A percentile compares a stretch with the other conserved stretches of the same genome.
phyloP scores from a whole-genome alignment of 2,797 vertebrate genomes.

The Rhynchonycteris naso region DNA sequence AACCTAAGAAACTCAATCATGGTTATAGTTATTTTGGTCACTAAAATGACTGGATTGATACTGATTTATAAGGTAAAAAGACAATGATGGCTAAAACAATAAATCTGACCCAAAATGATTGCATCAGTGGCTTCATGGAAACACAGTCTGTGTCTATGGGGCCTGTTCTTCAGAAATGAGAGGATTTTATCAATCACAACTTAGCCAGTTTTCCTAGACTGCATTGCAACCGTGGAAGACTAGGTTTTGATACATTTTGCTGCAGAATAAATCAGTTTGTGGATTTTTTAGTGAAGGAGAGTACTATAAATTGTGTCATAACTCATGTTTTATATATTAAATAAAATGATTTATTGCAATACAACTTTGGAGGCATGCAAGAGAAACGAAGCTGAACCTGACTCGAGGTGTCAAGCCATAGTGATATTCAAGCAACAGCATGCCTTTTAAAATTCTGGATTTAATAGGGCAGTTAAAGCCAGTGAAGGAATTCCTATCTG shows the following conservation, averaged over 20 bases:
- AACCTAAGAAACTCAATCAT: neutral
- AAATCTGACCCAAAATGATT: neutral
- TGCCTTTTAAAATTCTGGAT: conserved; percentile 34
- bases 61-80: conserved; percentile 24
- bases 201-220: neutral
- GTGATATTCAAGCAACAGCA: neutral
- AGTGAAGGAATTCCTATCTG: neutral
- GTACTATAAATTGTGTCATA: neutral
- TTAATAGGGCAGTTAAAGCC: conserved; percentile 60
- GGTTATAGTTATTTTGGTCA: conserved; percentile 3
- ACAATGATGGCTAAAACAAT: neutral
- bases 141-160: neutral
- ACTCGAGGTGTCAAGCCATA: neutral
- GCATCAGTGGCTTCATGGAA: neutral
- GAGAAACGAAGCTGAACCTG: neutral
- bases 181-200: neutral
- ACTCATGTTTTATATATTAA: neutral
- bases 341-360: neutral
- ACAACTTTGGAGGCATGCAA: neutral
- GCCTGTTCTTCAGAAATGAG: conserved; percentile 4
- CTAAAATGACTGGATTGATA: conserved; percentile 19
- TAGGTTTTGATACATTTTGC: neutral
- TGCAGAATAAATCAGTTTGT: neutral
- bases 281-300: neutral
- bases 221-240: neutral